Evolutionary conservation across 2,797 vertebrate species (phyloP), one percentile per base, ranked within the genome.

Genomic region (Molossus molossus): DNA sequence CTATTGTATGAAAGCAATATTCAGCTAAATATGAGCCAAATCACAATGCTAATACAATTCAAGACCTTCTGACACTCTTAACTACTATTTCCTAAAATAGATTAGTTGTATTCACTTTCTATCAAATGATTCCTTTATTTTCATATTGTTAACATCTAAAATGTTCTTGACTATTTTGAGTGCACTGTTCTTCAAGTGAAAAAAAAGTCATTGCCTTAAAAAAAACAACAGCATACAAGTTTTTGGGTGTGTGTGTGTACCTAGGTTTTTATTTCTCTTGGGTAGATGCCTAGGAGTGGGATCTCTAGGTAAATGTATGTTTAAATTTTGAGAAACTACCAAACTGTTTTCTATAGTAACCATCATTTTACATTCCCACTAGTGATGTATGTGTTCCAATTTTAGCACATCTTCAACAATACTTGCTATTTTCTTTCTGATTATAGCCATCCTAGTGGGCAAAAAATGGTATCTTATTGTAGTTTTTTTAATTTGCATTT

Each of bases 101-200:
- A 90, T 85, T 37, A 88, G 29, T 90, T 96, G 21, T 58, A 82
- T 93, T 97, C 73, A 73, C 90, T 98, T 94, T 85, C 70, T 95
- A 75, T 90, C 87, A 88, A 62, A 75, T 69, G 87, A 97, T 79
- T 2, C 2, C 57, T 93, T 45, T 94, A 88, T 96, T 94, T 96
- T 94, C 60, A 95, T 94, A n/a, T 79, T 92, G 82, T 65, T 94
- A 84, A 87, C 64, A 64, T 73, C 37, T 73, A 73, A 83, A 92
- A 90, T 91, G 94, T 90, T 77, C 73, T 94, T 82, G 33, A 94
- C 87, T 95, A 95, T 92, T 96, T 96, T 76, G 95, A 81, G 45
- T 87, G 48, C 13, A 87, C 50, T 72, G 4, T 33, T 91, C 45
- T 83, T 25, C 21, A 76, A 94, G n/a, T 83, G 3, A 62, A 70